phyloP scores from a whole-genome alignment of 2,113 vertebrate species.

The Dipodomys stephensi region DNA sequence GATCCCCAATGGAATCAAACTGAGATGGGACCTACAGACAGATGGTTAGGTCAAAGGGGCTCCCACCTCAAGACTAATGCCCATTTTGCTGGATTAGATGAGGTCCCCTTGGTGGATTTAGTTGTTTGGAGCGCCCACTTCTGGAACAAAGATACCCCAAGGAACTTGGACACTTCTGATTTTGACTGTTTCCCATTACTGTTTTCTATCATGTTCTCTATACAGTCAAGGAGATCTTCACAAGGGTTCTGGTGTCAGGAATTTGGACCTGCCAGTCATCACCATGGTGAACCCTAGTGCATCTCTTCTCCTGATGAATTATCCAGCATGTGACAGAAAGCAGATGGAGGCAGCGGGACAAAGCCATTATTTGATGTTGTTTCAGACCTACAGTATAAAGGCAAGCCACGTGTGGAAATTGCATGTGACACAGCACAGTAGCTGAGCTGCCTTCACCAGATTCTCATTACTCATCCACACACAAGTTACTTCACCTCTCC shows the following conservation, averaged over 20 bases:
- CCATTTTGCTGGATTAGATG: neutral
- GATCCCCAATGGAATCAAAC: no score
- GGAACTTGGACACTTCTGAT: neutral
- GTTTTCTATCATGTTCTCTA: neutral
- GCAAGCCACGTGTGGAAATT: neutral
- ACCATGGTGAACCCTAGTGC: neutral
- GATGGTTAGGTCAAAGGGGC: neutral
- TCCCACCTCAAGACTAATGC: neutral
- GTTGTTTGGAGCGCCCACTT: neutral
- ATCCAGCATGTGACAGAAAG: neutral
- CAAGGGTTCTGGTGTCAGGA: neutral
- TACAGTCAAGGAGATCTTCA: rapidly evolving
- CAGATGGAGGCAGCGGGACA: neutral
- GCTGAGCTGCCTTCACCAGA: neutral
- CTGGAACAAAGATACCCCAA: neutral
- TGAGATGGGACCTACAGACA: neutral
- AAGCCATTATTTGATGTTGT: neutral
- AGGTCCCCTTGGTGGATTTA: neutral
- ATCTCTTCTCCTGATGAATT: neutral
- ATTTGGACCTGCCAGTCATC: neutral
- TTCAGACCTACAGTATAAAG: neutral
- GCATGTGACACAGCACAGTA: neutral
- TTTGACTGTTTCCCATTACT: no score
- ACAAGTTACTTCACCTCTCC: neutral
- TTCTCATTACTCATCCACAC: rapidly evolving